phyloP scores from a whole-genome alignment of 2,888 invertebrate genomes.

The Scrobipalpa atriplicella region DNA sequence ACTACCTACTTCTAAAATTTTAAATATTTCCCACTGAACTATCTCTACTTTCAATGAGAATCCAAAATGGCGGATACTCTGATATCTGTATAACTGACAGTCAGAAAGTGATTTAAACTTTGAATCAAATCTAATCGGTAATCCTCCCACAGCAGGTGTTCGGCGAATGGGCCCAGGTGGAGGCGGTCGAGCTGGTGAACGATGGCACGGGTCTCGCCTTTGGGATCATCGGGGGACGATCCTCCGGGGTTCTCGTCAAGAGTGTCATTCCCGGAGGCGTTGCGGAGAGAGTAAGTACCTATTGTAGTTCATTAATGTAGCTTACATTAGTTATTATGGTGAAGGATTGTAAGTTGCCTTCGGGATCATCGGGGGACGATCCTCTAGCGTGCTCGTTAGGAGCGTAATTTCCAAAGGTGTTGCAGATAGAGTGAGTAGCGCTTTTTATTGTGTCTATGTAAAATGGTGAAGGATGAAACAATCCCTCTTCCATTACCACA shows the following conservation, averaged over 20 bases:
- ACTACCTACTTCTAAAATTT: no score
- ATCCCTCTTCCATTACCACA: no score
- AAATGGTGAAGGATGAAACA: no score
- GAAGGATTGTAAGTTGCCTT: slow-evolving; percentile 96
- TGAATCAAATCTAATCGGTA: no score
- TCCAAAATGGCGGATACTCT: neutral
- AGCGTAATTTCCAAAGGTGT: slow-evolving; percentile 96
- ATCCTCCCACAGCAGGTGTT: slow-evolving; percentile 87
- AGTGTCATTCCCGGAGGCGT: slow-evolving; percentile 96
- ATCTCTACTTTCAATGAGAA: no score
- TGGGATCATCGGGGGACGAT: slow-evolving; percentile 95
- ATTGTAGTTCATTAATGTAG: no score
- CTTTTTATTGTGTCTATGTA: no score
- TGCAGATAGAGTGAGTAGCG: slow-evolving; percentile 94
- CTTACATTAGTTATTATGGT: no score
- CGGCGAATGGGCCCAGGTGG: slow-evolving; percentile 98
- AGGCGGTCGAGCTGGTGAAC: slow-evolving; percentile 96
- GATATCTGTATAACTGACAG: neutral
- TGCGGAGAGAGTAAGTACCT: slow-evolving; percentile 88
- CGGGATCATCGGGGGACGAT: slow-evolving; percentile 95
- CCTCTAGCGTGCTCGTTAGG: slow-evolving; percentile 97
- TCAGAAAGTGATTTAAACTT: slow-evolving; percentile 27
- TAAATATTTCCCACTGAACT: no score
- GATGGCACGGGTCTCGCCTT: slow-evolving; percentile 96
- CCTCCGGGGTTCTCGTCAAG: slow-evolving; percentile 97